These are phyloP conservation scores for Eudemis profundana DNA, from an alignment of 2,888 invertebrate genomes.

Conservation along the genomic window DNA sequence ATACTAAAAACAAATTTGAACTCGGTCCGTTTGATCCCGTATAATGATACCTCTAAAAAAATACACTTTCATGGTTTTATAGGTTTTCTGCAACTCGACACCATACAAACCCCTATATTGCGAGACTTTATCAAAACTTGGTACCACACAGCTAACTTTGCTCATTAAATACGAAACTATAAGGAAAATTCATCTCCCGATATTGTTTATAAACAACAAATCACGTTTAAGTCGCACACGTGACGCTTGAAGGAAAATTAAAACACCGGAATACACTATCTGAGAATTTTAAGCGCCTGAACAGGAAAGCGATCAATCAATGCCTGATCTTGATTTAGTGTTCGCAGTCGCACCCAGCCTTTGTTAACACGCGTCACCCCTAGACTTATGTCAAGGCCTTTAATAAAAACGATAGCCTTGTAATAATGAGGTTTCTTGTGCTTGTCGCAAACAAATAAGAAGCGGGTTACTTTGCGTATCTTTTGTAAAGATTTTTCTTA, in stretches of 20 bases:
- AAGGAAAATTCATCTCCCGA: conserved; percentile 1
- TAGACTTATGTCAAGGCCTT: conserved; percentile 13
- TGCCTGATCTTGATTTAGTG: conserved; percentile 17
- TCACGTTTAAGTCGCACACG: conserved; percentile 15
- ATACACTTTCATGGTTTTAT: too few species aligned
- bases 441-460: not conserved
- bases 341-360: conserved; percentile 10
- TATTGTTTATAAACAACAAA: conserved; percentile 7
- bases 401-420: conserved; percentile 21
- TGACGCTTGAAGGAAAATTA: conserved; percentile 15
- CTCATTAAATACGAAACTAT: not conserved
- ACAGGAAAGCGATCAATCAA: conserved; percentile 15
- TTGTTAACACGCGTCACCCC: conserved; percentile 21
- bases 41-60: too few species aligned
- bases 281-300: conserved; percentile 18
- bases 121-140: too few species aligned
- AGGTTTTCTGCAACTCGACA: too few species aligned
- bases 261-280: conserved; percentile 22
- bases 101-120: too few species aligned
- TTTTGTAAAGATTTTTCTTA: conserved; percentile 11
- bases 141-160: too few species aligned
- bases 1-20: too few species aligned
- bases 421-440: conserved; percentile 1
- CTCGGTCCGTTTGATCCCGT: too few species aligned
- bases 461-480: not conserved